These are phyloP conservation scores for Lasioglossum morio DNA, from an alignment of 2,888 invertebrate genomes.

Conservation along the genomic window DNA sequence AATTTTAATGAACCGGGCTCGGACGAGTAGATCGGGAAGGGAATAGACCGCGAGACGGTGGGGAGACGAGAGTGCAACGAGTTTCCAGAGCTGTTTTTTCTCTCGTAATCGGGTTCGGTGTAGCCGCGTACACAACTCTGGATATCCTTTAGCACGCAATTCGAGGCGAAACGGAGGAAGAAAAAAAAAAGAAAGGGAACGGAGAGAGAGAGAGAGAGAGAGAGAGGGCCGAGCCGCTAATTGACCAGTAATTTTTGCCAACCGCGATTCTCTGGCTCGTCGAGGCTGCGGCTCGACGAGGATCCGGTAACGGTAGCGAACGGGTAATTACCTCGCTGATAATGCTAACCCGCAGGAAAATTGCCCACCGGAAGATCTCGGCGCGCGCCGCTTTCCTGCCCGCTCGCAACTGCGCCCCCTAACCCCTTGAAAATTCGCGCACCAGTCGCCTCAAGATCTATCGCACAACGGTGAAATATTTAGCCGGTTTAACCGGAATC, in stretches of 20 bases:
- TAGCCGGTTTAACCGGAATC: conserved; percentile 24
- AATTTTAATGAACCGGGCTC: conserved; percentile 49
- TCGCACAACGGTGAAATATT: conserved; percentile 22
- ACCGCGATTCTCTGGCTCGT: conserved; percentile 62
- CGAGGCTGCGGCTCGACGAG: conserved; percentile 55
- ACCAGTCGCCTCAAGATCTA: background rate
- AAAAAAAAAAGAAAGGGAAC: background rate
- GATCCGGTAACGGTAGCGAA: conserved; percentile 72
- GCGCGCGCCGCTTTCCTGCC: conserved; percentile 48
- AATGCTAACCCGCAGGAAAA: conserved; percentile 70
- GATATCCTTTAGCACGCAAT: conserved; percentile 55
- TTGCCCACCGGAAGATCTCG: conserved; percentile 66
- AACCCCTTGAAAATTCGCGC: conserved; percentile 32
- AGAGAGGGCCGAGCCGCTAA: conserved; percentile 60
- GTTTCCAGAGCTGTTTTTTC: conserved; percentile 28
- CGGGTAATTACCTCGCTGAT: conserved; percentile 67
- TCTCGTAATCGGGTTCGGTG: conserved; percentile 11
- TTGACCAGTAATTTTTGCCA: conserved; percentile 67
- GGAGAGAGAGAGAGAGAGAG: conserved; percentile 51
- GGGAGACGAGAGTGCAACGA: background rate
- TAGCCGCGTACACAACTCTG: conserved; percentile 29
- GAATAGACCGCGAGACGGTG: background rate
- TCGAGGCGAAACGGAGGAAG: conserved; percentile 50
- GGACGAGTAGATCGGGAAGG: background rate
- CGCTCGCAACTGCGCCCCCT: conserved; percentile 1